phyloP scores from a whole-genome alignment of 2,113 vertebrate genomes.

The Bubo scandiacus region DNA sequence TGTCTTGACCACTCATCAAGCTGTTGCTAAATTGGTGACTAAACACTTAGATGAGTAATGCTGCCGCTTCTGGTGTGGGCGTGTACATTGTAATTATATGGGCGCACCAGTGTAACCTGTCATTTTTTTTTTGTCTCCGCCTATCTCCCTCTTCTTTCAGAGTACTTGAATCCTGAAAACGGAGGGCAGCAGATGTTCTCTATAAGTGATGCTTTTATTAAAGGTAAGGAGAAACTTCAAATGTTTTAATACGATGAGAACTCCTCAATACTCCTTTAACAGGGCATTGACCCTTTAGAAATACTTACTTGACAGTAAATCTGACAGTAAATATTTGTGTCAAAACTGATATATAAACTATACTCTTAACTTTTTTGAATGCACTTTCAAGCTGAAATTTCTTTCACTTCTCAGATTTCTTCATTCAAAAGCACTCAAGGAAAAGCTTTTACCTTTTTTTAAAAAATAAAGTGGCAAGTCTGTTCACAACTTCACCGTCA shows the following conservation, averaged over 20 bases:
- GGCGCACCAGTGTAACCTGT: constrained; percentile 41
- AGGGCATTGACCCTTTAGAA: neutral
- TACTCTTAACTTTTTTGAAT: neutral
- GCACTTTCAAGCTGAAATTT: neutral
- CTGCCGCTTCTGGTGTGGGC: constrained; percentile 50
- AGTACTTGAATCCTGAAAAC: constrained; percentile 90
- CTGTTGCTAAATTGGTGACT: constrained; percentile 56
- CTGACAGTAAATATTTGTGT: neutral
- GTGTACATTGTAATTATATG: constrained; percentile 64
- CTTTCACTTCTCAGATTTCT: neutral
- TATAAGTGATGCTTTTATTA: constrained; percentile 98
- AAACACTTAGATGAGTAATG: constrained; percentile 51
- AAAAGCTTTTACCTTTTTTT: neutral
- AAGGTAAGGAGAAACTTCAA: constrained; percentile 78
- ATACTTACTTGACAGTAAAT: neutral
- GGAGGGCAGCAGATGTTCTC: constrained; percentile 91
- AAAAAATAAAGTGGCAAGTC: neutral
- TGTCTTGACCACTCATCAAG: constrained; percentile 16
- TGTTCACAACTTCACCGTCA: neutral
- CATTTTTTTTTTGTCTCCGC: constrained; percentile 53
- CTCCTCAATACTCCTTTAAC: neutral
- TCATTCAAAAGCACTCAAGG: neutral
- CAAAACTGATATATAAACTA: neutral
- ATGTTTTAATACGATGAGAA: neutral
- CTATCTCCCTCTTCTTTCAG: constrained; percentile 74